Evolutionary conservation across 2,113 vertebrate genomes (phyloP).

Genomic region (Ceuthmochares aereus): DNA sequence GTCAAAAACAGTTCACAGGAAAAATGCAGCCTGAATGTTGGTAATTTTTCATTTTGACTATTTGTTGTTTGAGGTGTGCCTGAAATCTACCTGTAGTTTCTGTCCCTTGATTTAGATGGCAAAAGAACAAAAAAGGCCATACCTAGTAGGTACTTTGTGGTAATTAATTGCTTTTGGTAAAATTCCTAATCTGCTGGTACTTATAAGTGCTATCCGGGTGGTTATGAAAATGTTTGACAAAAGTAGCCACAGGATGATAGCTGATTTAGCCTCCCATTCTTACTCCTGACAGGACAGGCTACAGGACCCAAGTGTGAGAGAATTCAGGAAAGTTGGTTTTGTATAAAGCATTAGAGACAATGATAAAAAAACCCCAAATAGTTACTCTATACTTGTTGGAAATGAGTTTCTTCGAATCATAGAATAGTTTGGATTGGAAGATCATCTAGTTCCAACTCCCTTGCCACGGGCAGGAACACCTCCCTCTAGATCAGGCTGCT

Average conservation of each 20-base stretch:
- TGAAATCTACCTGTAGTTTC: neutral
- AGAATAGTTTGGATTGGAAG: too few species aligned
- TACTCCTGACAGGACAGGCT: neutral
- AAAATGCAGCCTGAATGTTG: neutral
- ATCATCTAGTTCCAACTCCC: too few species aligned
- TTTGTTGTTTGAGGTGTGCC: neutral
- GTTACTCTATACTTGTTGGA: neutral
- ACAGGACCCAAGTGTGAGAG: neutral
- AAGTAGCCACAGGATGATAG: neutral
- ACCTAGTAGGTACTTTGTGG: fast-evolving
- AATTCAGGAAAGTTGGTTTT: neutral
- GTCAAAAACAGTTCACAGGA: neutral
- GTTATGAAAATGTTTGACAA: neutral
- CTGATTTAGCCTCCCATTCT: neutral
- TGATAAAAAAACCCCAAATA: neutral
- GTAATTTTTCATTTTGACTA: neutral
- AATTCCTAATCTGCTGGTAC: neutral
- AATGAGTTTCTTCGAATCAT: neutral
- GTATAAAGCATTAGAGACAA: neutral
- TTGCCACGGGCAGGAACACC: too few species aligned
- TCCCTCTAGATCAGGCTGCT: too few species aligned
- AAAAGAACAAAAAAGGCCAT: neutral
- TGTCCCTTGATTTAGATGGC: neutral
- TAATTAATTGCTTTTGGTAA: neutral
- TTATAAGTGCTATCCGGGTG: neutral